Evolutionary conservation across 2,888 invertebrate genomes (phyloP).

Genomic region (Charanyca ferruginea): DNA sequence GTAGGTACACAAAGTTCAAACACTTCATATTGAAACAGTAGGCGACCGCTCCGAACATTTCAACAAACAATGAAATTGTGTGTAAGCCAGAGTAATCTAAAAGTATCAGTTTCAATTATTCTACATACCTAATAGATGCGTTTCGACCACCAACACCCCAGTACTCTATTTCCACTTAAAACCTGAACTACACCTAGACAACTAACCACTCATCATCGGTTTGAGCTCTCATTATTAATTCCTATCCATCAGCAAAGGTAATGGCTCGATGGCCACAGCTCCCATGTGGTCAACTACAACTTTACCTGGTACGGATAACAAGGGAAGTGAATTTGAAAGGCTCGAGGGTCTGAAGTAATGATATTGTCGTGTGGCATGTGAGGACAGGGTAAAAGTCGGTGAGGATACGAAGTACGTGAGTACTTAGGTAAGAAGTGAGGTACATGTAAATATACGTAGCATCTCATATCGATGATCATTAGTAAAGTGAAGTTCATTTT

Average conservation of each 20-base stretch:
- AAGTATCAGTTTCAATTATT: conserved; percentile 1
- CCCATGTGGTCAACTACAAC: conserved; percentile 60
- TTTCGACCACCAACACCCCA: neutral
- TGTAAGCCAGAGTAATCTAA: too few relatives aligned
- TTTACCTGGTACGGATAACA: conserved; percentile 57
- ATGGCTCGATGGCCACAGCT: conserved; percentile 57
- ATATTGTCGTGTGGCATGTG: conserved; percentile 62
- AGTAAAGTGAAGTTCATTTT: too few relatives aligned
- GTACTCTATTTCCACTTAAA: conserved; percentile 34
- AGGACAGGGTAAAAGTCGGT: conserved; percentile 44
- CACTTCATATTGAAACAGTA: too few relatives aligned
- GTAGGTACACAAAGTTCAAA: too few relatives aligned
- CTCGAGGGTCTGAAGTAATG: conserved; percentile 67
- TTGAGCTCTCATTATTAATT: conserved; percentile 57
- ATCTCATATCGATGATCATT: neutral
- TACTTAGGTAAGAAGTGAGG: neutral
- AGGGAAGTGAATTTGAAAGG: conserved; percentile 62
- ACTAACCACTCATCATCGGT: conserved; percentile 48
- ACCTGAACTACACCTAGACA: conserved; percentile 13
- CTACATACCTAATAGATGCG: neutral
- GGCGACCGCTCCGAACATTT: too few relatives aligned
- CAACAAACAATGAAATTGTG: too few relatives aligned
- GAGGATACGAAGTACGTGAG: neutral
- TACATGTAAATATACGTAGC: neutral
- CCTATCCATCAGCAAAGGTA: conserved; percentile 52